phyloP scores from a whole-genome alignment of 2,113 vertebrate species.

The Isurus oxyrinchus region DNA sequence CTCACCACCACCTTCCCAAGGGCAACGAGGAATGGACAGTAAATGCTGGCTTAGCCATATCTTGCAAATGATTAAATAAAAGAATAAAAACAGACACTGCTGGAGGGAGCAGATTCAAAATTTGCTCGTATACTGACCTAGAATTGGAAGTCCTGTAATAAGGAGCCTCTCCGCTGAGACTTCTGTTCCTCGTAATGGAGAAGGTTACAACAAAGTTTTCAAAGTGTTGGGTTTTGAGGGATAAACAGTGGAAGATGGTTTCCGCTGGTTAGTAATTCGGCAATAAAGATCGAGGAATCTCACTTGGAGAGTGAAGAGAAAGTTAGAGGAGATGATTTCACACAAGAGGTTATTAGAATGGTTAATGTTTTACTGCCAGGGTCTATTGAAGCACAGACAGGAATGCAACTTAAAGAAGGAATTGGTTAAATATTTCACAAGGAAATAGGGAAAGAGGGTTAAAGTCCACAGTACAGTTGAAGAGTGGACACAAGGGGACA shows the following conservation, averaged over 20 bases:
- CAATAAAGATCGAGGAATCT: neutral
- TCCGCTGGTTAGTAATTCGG: neutral
- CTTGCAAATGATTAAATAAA: too few species aligned
- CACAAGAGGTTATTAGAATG: neutral
- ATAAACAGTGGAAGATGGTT: neutral
- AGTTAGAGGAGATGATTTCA: neutral
- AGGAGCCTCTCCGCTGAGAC: neutral
- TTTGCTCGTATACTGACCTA: too few species aligned
- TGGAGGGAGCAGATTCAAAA: too few species aligned
- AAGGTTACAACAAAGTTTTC: neutral
- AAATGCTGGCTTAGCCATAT: too few species aligned
- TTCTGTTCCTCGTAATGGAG: neutral
- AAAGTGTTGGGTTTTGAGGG: neutral
- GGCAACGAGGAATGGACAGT: too few species aligned
- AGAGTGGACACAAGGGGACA: neutral
- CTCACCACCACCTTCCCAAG: too few species aligned
- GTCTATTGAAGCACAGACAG: neutral
- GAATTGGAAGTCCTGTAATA: neutral
- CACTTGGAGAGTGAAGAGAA: neutral
- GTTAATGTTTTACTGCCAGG: neutral
- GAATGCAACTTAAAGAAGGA: neutral
- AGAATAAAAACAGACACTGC: too few species aligned
- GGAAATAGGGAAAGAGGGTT: neutral
- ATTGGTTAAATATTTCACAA: neutral
- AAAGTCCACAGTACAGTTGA: neutral